phyloP scores from a whole-genome alignment of 2,888 invertebrate species.

The Sphaerophoria taeniata region DNA sequence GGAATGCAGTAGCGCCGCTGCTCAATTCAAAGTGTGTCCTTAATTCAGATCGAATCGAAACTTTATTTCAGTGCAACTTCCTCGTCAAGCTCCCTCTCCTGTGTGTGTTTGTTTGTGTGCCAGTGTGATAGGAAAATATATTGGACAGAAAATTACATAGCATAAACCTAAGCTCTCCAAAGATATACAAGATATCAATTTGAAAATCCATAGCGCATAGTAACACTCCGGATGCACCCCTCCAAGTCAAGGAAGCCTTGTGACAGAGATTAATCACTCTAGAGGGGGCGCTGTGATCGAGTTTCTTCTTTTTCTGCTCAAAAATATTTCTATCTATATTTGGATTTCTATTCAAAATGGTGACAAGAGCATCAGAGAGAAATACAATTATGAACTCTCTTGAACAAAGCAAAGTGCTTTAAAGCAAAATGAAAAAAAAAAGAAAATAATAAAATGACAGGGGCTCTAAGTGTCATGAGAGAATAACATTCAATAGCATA shows the following conservation, averaged over 20 bases:
- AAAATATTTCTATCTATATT: constrained; percentile 18
- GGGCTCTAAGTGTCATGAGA: constrained; percentile 53
- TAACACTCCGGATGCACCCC: constrained; percentile 5
- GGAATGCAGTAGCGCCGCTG: background rate
- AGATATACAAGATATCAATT: constrained; percentile 51
- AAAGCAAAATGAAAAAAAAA: constrained; percentile 2
- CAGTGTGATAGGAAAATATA: constrained; percentile 34
- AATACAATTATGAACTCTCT: constrained; percentile 70
- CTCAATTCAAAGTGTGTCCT: constrained; percentile 46
- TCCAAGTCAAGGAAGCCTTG: constrained; percentile 66
- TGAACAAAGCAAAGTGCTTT: constrained; percentile 7
- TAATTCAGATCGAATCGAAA: constrained; percentile 69
- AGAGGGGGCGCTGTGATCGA: constrained; percentile 18
- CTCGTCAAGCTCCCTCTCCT: background rate
- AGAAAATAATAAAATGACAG: constrained; percentile 22
- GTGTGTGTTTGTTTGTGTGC: too few relatives aligned
- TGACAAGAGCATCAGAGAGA: constrained; percentile 58
- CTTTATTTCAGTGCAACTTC: constrained; percentile 47
- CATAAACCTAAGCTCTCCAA: constrained; percentile 26
- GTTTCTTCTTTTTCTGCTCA: constrained; percentile 2
- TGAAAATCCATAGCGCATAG: constrained; percentile 41
- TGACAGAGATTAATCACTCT: constrained; percentile 72
- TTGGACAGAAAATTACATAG: constrained; percentile 59
- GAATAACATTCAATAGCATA: constrained; percentile 55
- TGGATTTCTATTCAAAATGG: constrained; percentile 41